Base-by-base conservation (phyloP, 2,888 invertebrate genomes). In the Acrocyrtus sp. region DNA sequence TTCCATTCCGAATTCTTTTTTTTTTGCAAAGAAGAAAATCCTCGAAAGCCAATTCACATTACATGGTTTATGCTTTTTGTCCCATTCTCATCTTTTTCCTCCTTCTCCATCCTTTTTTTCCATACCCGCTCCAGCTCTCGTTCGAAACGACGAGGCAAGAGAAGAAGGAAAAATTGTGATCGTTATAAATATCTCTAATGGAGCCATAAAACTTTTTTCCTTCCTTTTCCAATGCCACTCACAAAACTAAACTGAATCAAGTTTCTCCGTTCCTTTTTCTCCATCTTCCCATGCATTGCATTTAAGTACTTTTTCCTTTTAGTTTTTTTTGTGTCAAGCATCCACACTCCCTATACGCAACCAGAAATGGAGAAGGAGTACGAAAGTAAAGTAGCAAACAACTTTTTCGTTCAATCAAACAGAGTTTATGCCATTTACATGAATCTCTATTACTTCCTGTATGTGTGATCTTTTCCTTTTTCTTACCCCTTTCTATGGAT, bases 141-240 rank as follows among this genome's bases (percentile, higher is more conserved):
- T 39, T 8, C 39, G 39, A 10, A 24, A 2, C 27, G 29, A 47
- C n/a, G n/a, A n/a, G n/a, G n/a, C n/a, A n/a, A n/a, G n/a, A 17
- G 17, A 47, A 61, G 39, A 24, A 26, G 41, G 21, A 61, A 61
- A 61, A 69, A 62, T n/a, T n/a, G 56, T 41, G 56, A 69, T 69
- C 69, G 61, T 69, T 69, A 69, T 62, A 69, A 61, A 69, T 69
- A 69, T 69, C 68, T 68, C 69, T 69, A 69, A 69, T 69, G 69
- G 69, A 61, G 69, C 69, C 69, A 69, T 69, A 69, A 69, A 69
- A 69, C 69, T 69, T 69, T 69, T 54, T 68, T n/a, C n/a, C 58
- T 41, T 66, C 29, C 66, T 50, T 48, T 29, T 48, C 45, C 41
- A 39, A 17, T 15, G 22, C 58, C 21, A 24, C 45, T 39, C 19